Base-by-base conservation (phyloP, 2,113 vertebrate genomes). In the Erpornis zantholeuca region DNA sequence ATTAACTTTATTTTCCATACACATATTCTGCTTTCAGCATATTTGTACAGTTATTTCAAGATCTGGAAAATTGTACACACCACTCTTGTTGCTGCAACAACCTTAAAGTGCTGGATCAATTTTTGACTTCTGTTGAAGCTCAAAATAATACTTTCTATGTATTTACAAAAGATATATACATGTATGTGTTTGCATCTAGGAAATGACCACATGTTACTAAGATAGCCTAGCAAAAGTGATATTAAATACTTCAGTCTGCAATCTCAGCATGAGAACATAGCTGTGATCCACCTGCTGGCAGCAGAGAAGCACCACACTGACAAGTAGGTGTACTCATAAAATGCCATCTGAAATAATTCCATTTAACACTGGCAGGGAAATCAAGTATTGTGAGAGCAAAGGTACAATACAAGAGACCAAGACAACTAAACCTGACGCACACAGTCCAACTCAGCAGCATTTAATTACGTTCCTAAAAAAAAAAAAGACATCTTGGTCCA, bases 1-100 rank as follows among this genome's bases (percentile, higher is more conserved):
- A 56, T 42, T 90, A 56, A 66, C 59, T 96, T 95, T 94, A 94
- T 95, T 97, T 90, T 93, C 83, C 65, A 96, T 45, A 96, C 38
- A 80, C 35, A 49, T 10, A 24, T 31, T 70, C 81, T 93, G 60
- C 49, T 83, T 70, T 65, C 69, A 53, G 80, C 60, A 36, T 52
- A 88, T 79, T 69, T 70, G 38, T 82, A 94, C 89, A 89, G 63
- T 76, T 49, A 66, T 78, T 79, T 81, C n/a, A 85, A 79, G 72
- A 86, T n/a, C 33, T 82, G 79, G 23, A 88, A 45, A 84, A 94
- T 6, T 38, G 73, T 36, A 90, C 21, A 75, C 22, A 75, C 19
- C 72, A 71, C 52, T 92, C 36, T 61, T 96, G 70, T 90, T 76
- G 56, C 84, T 75, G 82, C 64, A 91, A 44, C 66, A 35, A 81